These are phyloP conservation scores for Tetramorium simillimum DNA, from an alignment of 1,140 invertebrate genomes.

Conservation along the genomic window DNA sequence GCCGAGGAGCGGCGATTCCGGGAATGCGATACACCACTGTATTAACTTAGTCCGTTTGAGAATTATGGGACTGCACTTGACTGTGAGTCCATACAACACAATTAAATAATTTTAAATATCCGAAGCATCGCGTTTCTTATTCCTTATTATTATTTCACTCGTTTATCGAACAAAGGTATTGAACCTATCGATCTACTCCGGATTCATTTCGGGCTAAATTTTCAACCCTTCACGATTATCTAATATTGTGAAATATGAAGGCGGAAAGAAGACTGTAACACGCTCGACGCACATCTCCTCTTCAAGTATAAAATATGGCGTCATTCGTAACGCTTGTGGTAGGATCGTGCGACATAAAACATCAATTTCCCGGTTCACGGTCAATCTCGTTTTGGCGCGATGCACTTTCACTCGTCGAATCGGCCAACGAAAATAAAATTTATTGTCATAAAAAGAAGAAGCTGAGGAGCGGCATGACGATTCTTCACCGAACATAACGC, in stretches of 20 bases:
- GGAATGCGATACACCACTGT: slow-evolving; percentile 26
- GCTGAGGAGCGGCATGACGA: neutral
- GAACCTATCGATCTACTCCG: too few relatives aligned
- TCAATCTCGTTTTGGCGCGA: slow-evolving; percentile 9
- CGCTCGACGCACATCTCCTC: neutral
- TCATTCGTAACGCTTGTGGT: neutral
- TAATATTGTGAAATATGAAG: neutral
- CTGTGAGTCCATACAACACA: neutral
- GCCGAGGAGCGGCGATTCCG: slow-evolving; percentile 21
- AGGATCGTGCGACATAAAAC: neutral
- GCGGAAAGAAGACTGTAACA: neutral
- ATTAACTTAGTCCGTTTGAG: slow-evolving; percentile 30
- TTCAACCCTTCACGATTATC: neutral
- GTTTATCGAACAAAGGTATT: neutral
- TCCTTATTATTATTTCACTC: neutral
- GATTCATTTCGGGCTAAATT: neutral
- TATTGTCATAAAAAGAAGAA: neutral
- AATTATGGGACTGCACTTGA: neutral
- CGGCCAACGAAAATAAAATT: slow-evolving; percentile 4
- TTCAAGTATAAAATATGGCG: neutral
- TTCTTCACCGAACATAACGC: neutral
- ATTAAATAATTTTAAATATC: neutral
- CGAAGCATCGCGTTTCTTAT: neutral
- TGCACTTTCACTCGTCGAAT: slow-evolving; percentile 16
- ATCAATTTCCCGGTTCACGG: neutral